These are phyloP conservation scores for sheep (Ovis aries) DNA, from an alignment of 2,113 vertebrate genomes.

Conservation along the genomic window DNA sequence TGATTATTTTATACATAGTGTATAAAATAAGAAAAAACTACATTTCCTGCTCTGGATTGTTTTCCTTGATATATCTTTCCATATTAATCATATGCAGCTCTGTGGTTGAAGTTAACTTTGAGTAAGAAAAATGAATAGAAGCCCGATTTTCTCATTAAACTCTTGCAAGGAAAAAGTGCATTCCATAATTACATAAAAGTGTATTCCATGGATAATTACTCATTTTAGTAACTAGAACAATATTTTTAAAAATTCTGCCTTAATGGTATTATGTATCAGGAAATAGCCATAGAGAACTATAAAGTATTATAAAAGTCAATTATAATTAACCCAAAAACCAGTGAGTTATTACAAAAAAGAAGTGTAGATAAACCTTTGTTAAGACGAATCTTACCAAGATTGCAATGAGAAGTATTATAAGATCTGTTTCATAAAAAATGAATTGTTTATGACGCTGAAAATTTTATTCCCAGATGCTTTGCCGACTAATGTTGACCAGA, in stretches of 20 bases:
- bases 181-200: neutral
- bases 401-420: neutral
- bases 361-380: neutral
- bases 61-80: neutral
- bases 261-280: neutral
- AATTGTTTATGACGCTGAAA: constrained; percentile 40
- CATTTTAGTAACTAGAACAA: neutral
- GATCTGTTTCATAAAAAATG: neutral
- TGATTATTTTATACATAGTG: neutral
- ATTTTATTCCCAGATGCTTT: constrained; percentile 69
- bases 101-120: neutral
- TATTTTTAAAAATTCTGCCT: neutral
- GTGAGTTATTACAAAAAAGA: neutral
- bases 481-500: constrained; percentile 67
- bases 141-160: neutral
- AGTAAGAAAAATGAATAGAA: neutral
- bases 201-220: neutral
- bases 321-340: neutral
- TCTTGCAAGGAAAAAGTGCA: neutral
- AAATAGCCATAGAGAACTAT: neutral
- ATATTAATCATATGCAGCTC: neutral
- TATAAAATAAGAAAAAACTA: neutral
- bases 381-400: neutral
- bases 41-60: neutral
- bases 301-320: neutral